Percentiles rank a stretch among this genome's conserved stretches.
Conservation (phyloP, 92 coral and sea anemone genomes). For the Porites lobata region DNA sequence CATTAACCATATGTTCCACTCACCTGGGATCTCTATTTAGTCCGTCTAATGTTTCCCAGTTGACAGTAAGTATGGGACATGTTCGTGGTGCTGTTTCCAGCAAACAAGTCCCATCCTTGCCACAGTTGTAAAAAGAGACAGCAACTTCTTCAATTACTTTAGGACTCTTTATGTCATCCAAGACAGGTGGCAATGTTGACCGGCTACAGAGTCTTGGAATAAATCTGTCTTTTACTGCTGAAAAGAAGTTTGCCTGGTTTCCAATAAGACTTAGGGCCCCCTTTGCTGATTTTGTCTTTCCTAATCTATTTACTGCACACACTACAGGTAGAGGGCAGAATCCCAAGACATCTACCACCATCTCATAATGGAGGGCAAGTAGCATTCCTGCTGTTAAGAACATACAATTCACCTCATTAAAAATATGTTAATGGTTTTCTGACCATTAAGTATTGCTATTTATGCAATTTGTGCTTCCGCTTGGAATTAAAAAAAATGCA, state of each 20-base stretch:
- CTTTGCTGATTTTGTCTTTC: conserved; percentile 64
- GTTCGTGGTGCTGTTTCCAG: conserved; percentile 48
- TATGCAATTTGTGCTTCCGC: no score
- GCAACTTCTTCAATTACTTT: conserved; percentile 45
- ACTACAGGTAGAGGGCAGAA: conserved; percentile 63
- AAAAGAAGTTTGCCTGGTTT: conserved; percentile 32
- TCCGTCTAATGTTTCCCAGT: conserved; percentile 66
- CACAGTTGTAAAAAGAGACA: conserved; percentile 43
- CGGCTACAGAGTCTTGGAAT: conserved; percentile 64
- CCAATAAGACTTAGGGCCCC: conserved; percentile 60
- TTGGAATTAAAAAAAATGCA: no score
- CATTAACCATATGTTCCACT: background rate
- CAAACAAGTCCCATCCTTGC: conserved; percentile 65
- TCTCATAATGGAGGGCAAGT: conserved; percentile 66
- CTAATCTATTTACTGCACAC: conserved; percentile 62
- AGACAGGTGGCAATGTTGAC: conserved; percentile 70
- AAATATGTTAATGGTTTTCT: background rate
- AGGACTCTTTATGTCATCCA: conserved; percentile 50
- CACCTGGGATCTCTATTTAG: conserved; percentile 38
- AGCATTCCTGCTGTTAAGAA: conserved; percentile 12
- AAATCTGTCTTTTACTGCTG: conserved; percentile 60
- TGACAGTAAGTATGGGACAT: conserved; percentile 60
- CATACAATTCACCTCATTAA: background rate
- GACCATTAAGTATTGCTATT: no score
- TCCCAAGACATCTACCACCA: conserved; percentile 9